These are phyloP conservation scores for Enteromius anoplus DNA, from an alignment of 2,797 vertebrate species.

Conservation along the genomic window DNA sequence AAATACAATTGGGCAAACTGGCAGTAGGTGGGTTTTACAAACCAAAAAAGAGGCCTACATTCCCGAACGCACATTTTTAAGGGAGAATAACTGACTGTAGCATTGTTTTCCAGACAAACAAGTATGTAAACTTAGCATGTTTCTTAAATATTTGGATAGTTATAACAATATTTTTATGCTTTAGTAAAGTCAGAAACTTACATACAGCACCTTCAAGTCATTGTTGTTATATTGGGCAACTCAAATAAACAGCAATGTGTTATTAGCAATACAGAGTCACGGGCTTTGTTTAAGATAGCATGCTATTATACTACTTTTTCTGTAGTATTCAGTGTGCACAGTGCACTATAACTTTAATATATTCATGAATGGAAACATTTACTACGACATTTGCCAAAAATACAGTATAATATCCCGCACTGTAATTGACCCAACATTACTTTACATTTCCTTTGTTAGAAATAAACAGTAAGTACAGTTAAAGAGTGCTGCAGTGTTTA, in stretches of 20 bases:
- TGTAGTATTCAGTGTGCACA: background rate
- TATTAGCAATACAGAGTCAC: background rate
- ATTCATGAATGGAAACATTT: background rate
- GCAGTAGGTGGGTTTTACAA: too few relatives aligned
- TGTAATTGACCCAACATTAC: background rate
- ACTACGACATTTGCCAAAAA: background rate
- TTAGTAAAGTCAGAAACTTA: too few relatives aligned
- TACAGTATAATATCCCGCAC: background rate
- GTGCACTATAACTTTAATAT: background rate
- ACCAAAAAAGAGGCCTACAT: too few relatives aligned
- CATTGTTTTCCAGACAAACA: too few relatives aligned
- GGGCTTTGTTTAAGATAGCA: background rate
- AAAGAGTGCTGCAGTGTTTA: background rate
- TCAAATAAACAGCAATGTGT: background rate
- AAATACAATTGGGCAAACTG: too few relatives aligned
- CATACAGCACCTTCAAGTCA: background rate
- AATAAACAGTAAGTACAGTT: background rate
- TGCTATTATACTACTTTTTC: background rate
- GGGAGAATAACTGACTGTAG: too few relatives aligned
- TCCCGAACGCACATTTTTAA: too few relatives aligned
- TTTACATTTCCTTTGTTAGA: background rate
- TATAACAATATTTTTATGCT: too few relatives aligned
- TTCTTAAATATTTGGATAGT: too few relatives aligned
- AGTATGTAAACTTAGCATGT: too few relatives aligned
- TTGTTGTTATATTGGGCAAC: background rate